Conservation (phyloP, 2,113 vertebrate species). For the Excalfactoria chinensis region DNA sequence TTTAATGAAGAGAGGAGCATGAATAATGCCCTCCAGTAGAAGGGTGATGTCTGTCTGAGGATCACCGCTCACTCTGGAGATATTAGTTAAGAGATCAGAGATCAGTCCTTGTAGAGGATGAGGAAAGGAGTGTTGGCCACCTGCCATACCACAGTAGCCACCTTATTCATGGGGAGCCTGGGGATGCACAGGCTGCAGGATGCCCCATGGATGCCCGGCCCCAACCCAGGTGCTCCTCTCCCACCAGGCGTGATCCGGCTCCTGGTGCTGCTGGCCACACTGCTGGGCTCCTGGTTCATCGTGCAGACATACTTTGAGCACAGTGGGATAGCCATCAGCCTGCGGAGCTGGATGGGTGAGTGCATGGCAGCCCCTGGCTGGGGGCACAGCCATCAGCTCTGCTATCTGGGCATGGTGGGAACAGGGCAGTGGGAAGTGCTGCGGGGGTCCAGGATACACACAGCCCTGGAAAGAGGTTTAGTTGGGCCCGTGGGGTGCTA, state of each 20-base stretch:
- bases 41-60: background rate
- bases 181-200: accelerated
- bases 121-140: background rate
- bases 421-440: background rate
- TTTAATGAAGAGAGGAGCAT: background rate
- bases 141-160: background rate
- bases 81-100: slow-evolving; percentile 21
- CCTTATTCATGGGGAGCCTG: background rate
- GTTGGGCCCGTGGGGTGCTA: background rate
- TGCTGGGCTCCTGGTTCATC: slow-evolving; percentile 55
- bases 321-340: slow-evolving; percentile 22
- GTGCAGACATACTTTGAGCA: background rate
- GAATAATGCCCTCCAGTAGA: slow-evolving; percentile 19
- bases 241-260: slow-evolving; percentile 56
- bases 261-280: background rate
- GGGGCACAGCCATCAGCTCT: background rate
- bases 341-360: slow-evolving; percentile 56
- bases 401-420: background rate
- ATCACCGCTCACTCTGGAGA: background rate
- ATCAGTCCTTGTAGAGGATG: background rate
- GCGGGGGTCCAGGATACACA: accelerated
- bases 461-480: background rate
- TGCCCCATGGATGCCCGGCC: background rate
- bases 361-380: no score
- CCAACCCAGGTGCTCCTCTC: accelerated